Base-by-base conservation (phyloP, 2,888 invertebrate genomes). In the Cenopis cana region DNA sequence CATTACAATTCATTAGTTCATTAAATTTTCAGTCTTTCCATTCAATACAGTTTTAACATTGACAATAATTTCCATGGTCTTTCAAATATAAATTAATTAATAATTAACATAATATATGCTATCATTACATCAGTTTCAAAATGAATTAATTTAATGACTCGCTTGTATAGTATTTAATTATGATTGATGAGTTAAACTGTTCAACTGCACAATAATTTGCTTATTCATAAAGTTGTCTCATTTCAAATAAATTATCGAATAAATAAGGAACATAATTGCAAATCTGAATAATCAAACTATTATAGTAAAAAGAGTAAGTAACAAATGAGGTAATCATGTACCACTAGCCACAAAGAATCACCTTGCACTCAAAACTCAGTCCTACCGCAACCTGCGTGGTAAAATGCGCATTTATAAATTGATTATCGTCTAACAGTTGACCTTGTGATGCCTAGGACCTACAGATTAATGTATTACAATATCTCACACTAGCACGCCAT, bases 21-120 rank as follows among this genome's bases (percentile, higher is more conserved):
- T 29, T 60, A 86, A 84, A 88, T 87, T n/a, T 85, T 93, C 93
- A 93, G 93, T 92, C 93, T 93, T 91, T 81, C 85, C 86, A 89
- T 89, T 89, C 86, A 81, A 82, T 88, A 90, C 89, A 90, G 87
- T 91, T 90, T n/a, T 85, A 89, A 89, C 85, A 24, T 62, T 80
- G 76, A 78, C 69, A 75, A 79, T 76, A 78, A 20, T 54, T 54
- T n/a, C 38, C 54, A 38, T 38, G 38, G 50, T 20, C 52, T 54
- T 49, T 46, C 5, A 29, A 52, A 52, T 61, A 49, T 12, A 12
- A 29, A 12, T 49, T 12, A 18, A 62, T 14, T 14, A 36, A 77
- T 80, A 78, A 78, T 76, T 14, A n/a, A 46, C 72, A 78, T 74
- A 24, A 24, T 4, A 77, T 73, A 71, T 73, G 74, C 75, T 76